A percentile compares a stretch with the other conserved stretches of the same genome.
Conservation (phyloP, 2,113 vertebrate genomes). For the Danio rerio region GRCz12tu NC_133198.1:23328001-23328500, state of each 20-base stretch:
- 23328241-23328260: neutral
- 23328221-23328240: slow-evolving; percentile 70
- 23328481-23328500: too few species aligned
- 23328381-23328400: too few species aligned
- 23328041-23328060: neutral
- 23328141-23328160: slow-evolving; percentile 68
- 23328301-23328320: neutral
- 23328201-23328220: slow-evolving; percentile 54
- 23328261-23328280: slow-evolving; percentile 10
- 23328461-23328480: too few species aligned
- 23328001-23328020: too few species aligned
- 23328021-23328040: neutral
- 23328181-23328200: slow-evolving; percentile 73
- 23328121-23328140: slow-evolving; percentile 44
- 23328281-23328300: slow-evolving; percentile 9
- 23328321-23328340: too few species aligned
- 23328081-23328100: slow-evolving; percentile 33
- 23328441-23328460: too few species aligned
- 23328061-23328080: neutral
- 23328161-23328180: slow-evolving; percentile 79
- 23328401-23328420: too few species aligned
- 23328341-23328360: too few species aligned
- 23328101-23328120: slow-evolving; percentile 55
- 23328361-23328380: too few species aligned
- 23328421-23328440: too few species aligned